Evolutionary conservation across 2,113 vertebrate species (phyloP).

Genomic region (Cottus gobio): DNA sequence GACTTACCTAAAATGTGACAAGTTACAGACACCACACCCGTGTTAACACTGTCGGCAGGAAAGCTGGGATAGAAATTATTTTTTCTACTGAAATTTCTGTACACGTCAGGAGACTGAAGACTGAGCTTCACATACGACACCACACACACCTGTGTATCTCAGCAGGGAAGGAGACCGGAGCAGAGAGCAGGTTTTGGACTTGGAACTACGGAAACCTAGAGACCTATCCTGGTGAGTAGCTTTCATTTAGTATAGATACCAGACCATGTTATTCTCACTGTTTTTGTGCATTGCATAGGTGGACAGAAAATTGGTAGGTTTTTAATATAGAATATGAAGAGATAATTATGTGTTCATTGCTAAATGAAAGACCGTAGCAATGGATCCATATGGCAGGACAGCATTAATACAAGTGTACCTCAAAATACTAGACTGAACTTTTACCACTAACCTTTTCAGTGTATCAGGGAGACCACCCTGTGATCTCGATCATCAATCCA

Average conservation of each 20-base stretch:
- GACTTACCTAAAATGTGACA: constrained; percentile 54
- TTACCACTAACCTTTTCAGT: constrained; percentile 57
- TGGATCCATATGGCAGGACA: constrained; percentile 3
- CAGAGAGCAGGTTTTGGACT: constrained; percentile 27
- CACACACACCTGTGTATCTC: constrained; percentile 48
- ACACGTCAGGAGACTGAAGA: not conserved
- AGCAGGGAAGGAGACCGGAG: constrained; percentile 44
- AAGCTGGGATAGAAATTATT: constrained; percentile 9
- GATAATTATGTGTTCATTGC: not conserved
- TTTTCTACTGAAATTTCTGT: not conserved
- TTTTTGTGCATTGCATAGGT: not conserved
- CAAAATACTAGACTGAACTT: not conserved
- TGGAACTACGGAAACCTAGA: constrained; percentile 19
- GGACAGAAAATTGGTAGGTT: not conserved
- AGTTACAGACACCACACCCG: constrained; percentile 57
- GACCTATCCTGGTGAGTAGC: constrained; percentile 67
- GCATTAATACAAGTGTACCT: not conserved
- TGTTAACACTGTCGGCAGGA: not conserved
- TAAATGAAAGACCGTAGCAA: not conserved
- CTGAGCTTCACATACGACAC: constrained; percentile 6
- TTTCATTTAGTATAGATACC: not conserved
- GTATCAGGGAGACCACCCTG: constrained; percentile 75
- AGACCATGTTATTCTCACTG: not conserved
- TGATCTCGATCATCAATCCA: constrained; percentile 41
- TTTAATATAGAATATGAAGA: not conserved